phyloP scores from a whole-genome alignment of 2,888 invertebrate species.

The Xanthia togata region DNA sequence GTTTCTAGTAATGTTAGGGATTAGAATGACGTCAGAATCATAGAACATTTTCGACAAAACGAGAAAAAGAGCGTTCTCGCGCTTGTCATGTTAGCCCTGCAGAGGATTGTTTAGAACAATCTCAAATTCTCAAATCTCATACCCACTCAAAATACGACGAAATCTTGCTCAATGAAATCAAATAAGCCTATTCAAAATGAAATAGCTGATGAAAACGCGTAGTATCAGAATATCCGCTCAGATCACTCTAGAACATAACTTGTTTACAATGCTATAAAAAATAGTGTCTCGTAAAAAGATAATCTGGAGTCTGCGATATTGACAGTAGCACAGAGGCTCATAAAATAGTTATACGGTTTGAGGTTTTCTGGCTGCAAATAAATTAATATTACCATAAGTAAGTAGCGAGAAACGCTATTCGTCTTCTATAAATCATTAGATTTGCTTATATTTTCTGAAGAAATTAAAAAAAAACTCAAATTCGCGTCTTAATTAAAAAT shows the following conservation, averaged over 20 bases:
- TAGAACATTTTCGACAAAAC: too few relatives aligned
- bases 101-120: neutral
- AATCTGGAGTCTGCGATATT: neutral
- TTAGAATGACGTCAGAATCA: too few relatives aligned
- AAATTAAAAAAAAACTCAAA: too few relatives aligned
- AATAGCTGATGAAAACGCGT: neutral
- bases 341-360: neutral
- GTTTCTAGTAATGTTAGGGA: too few relatives aligned
- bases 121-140: neutral
- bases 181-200: neutral
- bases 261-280: conserved; percentile 9
- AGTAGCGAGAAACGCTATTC: too few relatives aligned
- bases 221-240: neutral
- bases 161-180: neutral
- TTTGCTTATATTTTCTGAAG: too few relatives aligned
- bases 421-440: too few relatives aligned
- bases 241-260: neutral
- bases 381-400: neutral
- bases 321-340: neutral
- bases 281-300: conserved; percentile 13
- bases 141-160: neutral
- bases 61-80: too few relatives aligned
- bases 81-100: too few relatives aligned
- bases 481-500: too few relatives aligned
- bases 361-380: neutral